Conservation (phyloP, 2,797 vertebrate genomes). For the Bucorvus abyssinicus region DNA sequence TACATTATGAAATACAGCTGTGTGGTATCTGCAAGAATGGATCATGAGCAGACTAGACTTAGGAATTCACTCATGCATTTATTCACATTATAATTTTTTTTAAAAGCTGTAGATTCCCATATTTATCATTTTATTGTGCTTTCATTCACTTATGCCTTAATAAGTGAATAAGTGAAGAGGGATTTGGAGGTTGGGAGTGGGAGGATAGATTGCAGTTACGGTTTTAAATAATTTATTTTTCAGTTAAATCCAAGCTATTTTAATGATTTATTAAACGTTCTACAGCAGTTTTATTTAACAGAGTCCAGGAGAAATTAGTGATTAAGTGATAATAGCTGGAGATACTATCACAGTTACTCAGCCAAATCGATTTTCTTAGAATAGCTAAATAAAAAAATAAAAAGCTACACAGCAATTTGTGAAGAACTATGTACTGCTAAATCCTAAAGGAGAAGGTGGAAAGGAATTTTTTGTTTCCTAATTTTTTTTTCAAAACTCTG, state of each 20-base stretch:
- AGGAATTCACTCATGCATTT: not conserved
- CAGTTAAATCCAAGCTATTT: constrained; percentile 31
- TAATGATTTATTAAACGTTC: constrained; percentile 54
- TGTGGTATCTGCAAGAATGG: not conserved
- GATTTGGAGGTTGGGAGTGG: not conserved
- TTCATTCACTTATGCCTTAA: constrained; percentile 19
- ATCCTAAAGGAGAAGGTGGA: not conserved
- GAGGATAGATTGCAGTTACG: not conserved
- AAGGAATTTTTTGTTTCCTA: not conserved
- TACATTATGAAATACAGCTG: not conserved
- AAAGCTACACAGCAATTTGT: not conserved
- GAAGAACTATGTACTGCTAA: not conserved
- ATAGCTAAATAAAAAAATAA: not conserved
- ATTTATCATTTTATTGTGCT: constrained; percentile 19
- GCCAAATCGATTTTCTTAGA: constrained; percentile 36
- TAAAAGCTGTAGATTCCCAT: not conserved
- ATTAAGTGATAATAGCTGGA: constrained; percentile 10
- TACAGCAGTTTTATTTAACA: constrained; percentile 6
- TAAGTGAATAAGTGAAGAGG: not conserved
- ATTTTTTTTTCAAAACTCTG: not conserved
- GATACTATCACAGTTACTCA: not conserved
- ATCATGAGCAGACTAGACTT: not conserved
- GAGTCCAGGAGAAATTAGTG: constrained; percentile 19
- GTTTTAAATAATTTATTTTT: constrained; percentile 55
- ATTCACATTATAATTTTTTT: not conserved